Base-by-base conservation (phyloP, 2,113 vertebrate genomes). In the Nettapus auritus region DNA sequence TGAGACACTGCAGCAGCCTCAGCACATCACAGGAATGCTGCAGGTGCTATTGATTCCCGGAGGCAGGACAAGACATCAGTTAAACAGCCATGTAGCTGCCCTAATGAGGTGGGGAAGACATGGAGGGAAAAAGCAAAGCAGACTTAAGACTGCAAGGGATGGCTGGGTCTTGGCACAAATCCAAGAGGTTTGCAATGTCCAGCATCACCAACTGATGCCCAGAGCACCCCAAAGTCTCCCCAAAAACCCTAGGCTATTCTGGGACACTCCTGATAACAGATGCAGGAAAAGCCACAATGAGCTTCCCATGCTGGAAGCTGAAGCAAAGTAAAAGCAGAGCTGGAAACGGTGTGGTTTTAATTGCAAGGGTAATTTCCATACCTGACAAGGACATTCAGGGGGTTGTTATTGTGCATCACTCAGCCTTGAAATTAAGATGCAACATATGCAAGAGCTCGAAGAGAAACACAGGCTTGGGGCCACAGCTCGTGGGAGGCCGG, bases 81-180 rank as follows among this genome's bases (percentile, higher is more conserved):
- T 53, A 38, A 7, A 69, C 64, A 29, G 9, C 48, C 11, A 2
- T 0, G 5, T 4, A 48, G 15, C 55, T 48, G 1, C 25, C 10
- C 46, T 10, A 28, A 22, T 0, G 0, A 62, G 29, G 36, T 10
- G 46, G 44, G 46, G 0, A 7, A 76, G 48, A 56, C 0, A 8
- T 38, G 77, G 68, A 15, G 19, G 38, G 46, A 70, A 44, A 44
- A 82, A 63, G 82, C 36, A 89, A 83, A 66, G 50, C 17, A 18
- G 25, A 3, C 25, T 46, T 20, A 33, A 71, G 5, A 42, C n/a
- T 53, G 48, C 7, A 38, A 71, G 59, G 64, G 17, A 10, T 11
- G 22, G 53, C 76, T 46, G 64, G 56, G 38, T 22, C 46, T 78
- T 70, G 4, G 1, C 1, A 4, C 31, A 79, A 66, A 40, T 4